Evolutionary conservation across 1,140 invertebrate species (phyloP).

Genomic region (Drosophila lacteicornis): DNA sequence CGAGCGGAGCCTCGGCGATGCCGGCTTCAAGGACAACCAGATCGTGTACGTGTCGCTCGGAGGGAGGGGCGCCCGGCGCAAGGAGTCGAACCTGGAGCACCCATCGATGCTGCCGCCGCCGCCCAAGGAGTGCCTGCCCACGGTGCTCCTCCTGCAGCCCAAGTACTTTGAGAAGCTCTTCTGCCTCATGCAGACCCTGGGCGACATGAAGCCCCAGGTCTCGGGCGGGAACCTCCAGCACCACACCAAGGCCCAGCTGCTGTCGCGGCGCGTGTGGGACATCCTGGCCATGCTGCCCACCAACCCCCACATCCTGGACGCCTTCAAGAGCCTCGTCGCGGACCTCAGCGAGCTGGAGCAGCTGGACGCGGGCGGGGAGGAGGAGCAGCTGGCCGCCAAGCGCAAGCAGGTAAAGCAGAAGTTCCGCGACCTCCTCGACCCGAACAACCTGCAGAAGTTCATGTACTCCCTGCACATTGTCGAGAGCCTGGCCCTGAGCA

Average conservation of each 20-base stretch:
- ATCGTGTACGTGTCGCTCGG: slow-evolving; percentile 96
- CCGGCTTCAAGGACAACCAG: slow-evolving; percentile 96
- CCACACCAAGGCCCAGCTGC: slow-evolving; percentile 94
- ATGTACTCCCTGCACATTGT: slow-evolving; percentile 98
- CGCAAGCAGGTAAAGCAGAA: slow-evolving; percentile 85
- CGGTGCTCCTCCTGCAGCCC: slow-evolving; percentile 92
- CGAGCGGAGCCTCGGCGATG: slow-evolving; percentile 94
- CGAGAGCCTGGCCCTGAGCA: slow-evolving; percentile 86
- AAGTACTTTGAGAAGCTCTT: slow-evolving; percentile 96
- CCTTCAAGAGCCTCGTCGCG: slow-evolving; percentile 91
- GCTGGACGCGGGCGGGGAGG: slow-evolving; percentile 43
- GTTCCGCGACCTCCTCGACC: slow-evolving; percentile 92
- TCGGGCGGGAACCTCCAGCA: slow-evolving; percentile 89
- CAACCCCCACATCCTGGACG: slow-evolving; percentile 92
- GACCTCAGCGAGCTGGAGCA: slow-evolving; percentile 73
- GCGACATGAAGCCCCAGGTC: slow-evolving; percentile 91
- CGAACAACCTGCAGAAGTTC: slow-evolving; percentile 95
- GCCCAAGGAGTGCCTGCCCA: slow-evolving; percentile 92
- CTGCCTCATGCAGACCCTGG: slow-evolving; percentile 94
- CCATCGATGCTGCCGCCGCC: slow-evolving; percentile 92
- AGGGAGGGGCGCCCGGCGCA: slow-evolving; percentile 89
- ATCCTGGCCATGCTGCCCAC: slow-evolving; percentile 96
- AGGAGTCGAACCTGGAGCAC: slow-evolving; percentile 89
- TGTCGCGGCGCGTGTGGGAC: slow-evolving; percentile 96
- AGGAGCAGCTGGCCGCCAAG: slow-evolving; percentile 66